These are phyloP conservation scores for Muraenolepis orangiensis DNA, from an alignment of 2,797 vertebrate species.

Conservation along the genomic window DNA sequence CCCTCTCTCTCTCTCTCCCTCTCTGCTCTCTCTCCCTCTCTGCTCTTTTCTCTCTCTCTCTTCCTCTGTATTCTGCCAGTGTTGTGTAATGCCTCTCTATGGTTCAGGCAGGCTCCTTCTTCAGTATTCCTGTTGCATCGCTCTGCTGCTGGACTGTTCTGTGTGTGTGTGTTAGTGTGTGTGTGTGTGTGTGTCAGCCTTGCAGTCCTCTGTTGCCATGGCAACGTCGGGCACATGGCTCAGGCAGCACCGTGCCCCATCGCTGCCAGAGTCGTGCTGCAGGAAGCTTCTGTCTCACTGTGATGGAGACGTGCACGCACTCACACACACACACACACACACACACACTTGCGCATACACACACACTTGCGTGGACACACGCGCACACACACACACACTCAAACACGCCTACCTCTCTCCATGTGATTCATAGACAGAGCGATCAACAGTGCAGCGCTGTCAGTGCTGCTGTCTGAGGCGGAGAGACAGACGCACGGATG, in stretches of 20 bases:
- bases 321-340: slow-evolving; percentile 28
- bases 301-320: slow-evolving; percentile 44
- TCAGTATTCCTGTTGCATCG: slow-evolving; percentile 79
- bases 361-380: slow-evolving; percentile 29
- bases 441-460: neutral
- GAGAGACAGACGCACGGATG: neutral
- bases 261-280: slow-evolving; percentile 72
- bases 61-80: slow-evolving; percentile 57
- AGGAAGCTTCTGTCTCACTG: slow-evolving; percentile 64
- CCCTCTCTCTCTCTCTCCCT: neutral
- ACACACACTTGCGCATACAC: slow-evolving; percentile 20
- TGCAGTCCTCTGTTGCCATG: slow-evolving; percentile 78
- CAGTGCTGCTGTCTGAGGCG: neutral
- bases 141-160: slow-evolving; percentile 67
- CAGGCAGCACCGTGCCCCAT: slow-evolving; percentile 68
- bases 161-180: slow-evolving; percentile 25
- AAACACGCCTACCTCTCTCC: slow-evolving; percentile 28
- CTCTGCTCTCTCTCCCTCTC: slow-evolving; percentile 2
- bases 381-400: slow-evolving; percentile 26
- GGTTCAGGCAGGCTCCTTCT: slow-evolving; percentile 60
- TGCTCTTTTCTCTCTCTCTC: slow-evolving; percentile 24
- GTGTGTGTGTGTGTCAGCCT: slow-evolving; percentile 57
- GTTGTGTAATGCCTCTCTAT: slow-evolving; percentile 74
- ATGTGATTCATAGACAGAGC: slow-evolving; percentile 44
- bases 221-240: slow-evolving; percentile 74